Percentiles rank a stretch among this genome's conserved stretches.
Conservation (phyloP, 2,888 invertebrate genomes). For the Lepidochrysops patricia region DNA sequence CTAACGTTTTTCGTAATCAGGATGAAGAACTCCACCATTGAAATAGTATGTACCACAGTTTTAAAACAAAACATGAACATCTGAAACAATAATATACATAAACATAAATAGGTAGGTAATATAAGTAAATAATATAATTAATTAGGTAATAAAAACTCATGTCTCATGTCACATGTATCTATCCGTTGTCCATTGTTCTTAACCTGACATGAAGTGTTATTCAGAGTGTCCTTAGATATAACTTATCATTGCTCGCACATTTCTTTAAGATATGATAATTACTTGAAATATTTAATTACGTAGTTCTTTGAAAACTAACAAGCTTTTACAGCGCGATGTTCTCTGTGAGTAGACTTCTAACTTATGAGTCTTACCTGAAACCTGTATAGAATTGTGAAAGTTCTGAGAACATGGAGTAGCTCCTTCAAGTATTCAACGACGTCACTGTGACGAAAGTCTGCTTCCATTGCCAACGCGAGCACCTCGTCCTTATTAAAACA, state of each 20-base stretch:
- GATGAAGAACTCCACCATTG: conserved; percentile 35
- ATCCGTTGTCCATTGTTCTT: too few relatives aligned
- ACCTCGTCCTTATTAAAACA: not conserved
- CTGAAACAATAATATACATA: conserved; percentile 14
- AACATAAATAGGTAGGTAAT: not conserved
- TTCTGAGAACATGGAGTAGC: not conserved
- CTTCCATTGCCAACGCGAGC: not conserved
- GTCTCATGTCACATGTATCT: too few relatives aligned
- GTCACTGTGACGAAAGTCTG: not conserved
- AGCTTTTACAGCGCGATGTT: too few relatives aligned
- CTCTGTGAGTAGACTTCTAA: too few relatives aligned
- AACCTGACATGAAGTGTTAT: too few relatives aligned
- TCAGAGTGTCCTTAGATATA: too few relatives aligned
- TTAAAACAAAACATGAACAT: conserved; percentile 27
- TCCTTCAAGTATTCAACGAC: not conserved
- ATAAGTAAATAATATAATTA: too few relatives aligned
- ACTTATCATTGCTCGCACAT: too few relatives aligned
- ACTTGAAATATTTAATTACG: too few relatives aligned
- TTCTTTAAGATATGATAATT: too few relatives aligned
- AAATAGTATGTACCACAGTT: conserved; percentile 32
- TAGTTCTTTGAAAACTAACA: too few relatives aligned
- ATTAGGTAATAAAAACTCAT: too few relatives aligned
- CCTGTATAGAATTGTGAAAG: not conserved
- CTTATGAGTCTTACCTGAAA: conserved; percentile 1
- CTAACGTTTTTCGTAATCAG: conserved; percentile 37